phyloP scores from a whole-genome alignment of 2,113 vertebrate species.

The Tupaia chinensis region DNA sequence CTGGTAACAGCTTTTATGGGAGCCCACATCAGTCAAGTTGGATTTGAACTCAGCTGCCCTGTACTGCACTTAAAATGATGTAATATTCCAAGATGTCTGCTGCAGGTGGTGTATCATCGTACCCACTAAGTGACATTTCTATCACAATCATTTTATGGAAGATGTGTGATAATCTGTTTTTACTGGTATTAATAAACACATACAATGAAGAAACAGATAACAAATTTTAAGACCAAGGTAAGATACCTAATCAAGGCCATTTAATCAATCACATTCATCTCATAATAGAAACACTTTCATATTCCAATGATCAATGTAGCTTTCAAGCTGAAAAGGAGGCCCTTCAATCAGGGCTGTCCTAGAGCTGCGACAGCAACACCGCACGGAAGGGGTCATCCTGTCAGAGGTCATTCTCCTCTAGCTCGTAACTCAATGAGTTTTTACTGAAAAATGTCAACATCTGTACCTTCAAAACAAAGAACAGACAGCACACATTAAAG shows the following conservation, averaged over 20 bases:
- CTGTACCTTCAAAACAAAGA: background rate
- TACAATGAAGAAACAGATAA: conserved; percentile 79
- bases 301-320: conserved; percentile 49
- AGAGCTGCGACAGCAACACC: background rate
- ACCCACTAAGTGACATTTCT: conserved; percentile 64
- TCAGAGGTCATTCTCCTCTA: background rate
- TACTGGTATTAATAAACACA: conserved; percentile 75
- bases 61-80: conserved; percentile 67
- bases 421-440: background rate
- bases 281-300: conserved; percentile 60
- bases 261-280: conserved; percentile 66
- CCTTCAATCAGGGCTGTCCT: background rate
- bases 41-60: conserved; percentile 74
- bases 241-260: conserved; percentile 79
- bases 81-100: conserved; percentile 72
- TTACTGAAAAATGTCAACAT: conserved; percentile 26
- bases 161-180: conserved; percentile 75
- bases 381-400: background rate
- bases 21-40: conserved; percentile 75
- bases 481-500: background rate
- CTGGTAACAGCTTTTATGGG: conserved; percentile 80
- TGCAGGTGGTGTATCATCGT: conserved; percentile 71
- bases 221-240: conserved; percentile 86
- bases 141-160: conserved; percentile 67
- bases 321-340: background rate